These are phyloP conservation scores for Ceyx cyanopectus DNA, from an alignment of 2,113 vertebrate genomes.

Conservation along the genomic window DNA sequence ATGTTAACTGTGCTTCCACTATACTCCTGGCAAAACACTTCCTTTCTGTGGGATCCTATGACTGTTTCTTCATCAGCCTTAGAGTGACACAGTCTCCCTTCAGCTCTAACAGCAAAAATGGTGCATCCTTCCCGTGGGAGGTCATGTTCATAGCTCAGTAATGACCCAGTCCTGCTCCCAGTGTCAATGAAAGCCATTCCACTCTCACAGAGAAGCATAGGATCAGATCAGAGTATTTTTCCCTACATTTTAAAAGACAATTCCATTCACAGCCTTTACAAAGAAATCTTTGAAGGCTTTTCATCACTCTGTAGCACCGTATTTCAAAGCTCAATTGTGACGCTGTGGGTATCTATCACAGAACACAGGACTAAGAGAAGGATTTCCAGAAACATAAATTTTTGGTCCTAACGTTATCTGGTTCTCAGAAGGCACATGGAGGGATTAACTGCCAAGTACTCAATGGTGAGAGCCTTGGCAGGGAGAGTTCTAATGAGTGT, in stretches of 20 bases:
- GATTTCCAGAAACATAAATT: background rate
- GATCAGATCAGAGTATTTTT: background rate
- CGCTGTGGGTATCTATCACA: background rate
- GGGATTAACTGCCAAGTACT: background rate
- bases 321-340: background rate
- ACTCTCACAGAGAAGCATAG: background rate
- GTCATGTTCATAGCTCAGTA: background rate
- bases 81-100: background rate
- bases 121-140: rapidly evolving
- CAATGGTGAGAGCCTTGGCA: background rate
- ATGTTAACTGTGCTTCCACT: background rate
- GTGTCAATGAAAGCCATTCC: background rate
- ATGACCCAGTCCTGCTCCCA: background rate
- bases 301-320: background rate
- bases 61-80: background rate
- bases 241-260: background rate
- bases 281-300: background rate
- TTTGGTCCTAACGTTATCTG: background rate
- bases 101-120: rapidly evolving
- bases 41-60: background rate
- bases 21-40: background rate
- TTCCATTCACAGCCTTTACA: background rate
- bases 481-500: background rate
- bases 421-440: background rate
- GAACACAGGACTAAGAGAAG: background rate